Base-by-base conservation (phyloP, 1,140 invertebrate genomes). In the Macrobrachium rosenbergii region DNA sequence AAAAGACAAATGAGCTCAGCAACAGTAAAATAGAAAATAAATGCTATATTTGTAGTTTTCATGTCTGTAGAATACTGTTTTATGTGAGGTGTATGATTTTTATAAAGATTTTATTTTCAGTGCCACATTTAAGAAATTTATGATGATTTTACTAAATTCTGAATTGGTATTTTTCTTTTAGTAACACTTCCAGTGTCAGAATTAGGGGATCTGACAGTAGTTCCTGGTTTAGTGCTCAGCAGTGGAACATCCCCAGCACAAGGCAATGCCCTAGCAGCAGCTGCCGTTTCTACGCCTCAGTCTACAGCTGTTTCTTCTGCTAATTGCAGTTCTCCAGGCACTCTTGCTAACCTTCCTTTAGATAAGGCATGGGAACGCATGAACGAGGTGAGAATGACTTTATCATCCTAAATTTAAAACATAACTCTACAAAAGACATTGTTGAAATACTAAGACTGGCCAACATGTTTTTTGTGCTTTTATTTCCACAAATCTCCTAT, bases 321-420 rank as follows among this genome's bases (percentile, higher is more conserved):
- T 72, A 43, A 43, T 17, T n/a, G 21, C 21, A 23, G 23, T 72
- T 72, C 23, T 28, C 69, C 69, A 23, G 21, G 23, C 21, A 72
- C 23, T 43, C 59, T 80, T 62, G 67, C 85, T 8, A 75, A n/a
- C 37, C 79, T 87, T 23, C 85, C 85, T 21, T 67, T 87, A 14
- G 78, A 87, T 60, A 87, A 87, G 23, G 85, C 85, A 23, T 87
- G 85, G 85, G 85, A 87, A 21, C 85, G 69, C 69, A 87, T 87
- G 85, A 87, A 75, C 82, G 85, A 87, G 85, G 85, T 87, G 21
- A 16, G 21, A 7, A 72, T 72, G 21, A 0, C 21, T 72, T 8
- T 28, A n/a, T 37, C 5, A 16, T 23, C 23, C 23, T 21, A 16
- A 16, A 23, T n/a, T 23, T 14, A 28, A 28, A n/a, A 72, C 37